Conservation (phyloP, 1,140 invertebrate species). For the Eulimnadia texana region DNA sequence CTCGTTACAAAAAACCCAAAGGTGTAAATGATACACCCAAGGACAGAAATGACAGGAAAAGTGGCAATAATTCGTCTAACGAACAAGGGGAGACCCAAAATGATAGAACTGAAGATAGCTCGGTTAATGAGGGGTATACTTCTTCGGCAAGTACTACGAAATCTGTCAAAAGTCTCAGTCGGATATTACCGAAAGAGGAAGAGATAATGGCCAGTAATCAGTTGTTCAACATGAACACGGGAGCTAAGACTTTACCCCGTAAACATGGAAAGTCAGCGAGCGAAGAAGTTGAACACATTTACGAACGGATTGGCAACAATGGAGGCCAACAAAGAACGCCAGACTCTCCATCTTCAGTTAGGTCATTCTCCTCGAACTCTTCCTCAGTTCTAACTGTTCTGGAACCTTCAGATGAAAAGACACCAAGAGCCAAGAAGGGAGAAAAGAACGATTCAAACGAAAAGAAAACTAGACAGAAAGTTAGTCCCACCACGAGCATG, state of each 20-base stretch:
- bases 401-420: background rate
- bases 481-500: conserved; percentile 4
- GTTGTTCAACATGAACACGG: conserved; percentile 16
- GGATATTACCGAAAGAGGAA: conserved; percentile 10
- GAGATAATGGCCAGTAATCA: conserved; percentile 16
- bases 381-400: background rate
- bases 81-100: background rate
- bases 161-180: conserved; percentile 16
- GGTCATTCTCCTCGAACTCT: background rate
- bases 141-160: conserved; percentile 12
- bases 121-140: background rate
- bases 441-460: background rate
- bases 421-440: background rate
- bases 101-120: background rate
- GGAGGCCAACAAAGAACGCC: background rate
- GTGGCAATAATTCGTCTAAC: background rate
- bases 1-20: background rate
- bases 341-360: background rate
- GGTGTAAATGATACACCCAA: background rate
- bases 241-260: conserved; percentile 9
- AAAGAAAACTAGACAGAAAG: background rate
- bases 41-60: background rate
- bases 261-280: background rate
- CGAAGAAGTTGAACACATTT: conserved; percentile 1
- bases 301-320: conserved; percentile 9